Evolutionary conservation across 2,888 invertebrate species (phyloP), one percentile per base, ranked within the genome.

Genomic region (Odontomyia ornata): DNA sequence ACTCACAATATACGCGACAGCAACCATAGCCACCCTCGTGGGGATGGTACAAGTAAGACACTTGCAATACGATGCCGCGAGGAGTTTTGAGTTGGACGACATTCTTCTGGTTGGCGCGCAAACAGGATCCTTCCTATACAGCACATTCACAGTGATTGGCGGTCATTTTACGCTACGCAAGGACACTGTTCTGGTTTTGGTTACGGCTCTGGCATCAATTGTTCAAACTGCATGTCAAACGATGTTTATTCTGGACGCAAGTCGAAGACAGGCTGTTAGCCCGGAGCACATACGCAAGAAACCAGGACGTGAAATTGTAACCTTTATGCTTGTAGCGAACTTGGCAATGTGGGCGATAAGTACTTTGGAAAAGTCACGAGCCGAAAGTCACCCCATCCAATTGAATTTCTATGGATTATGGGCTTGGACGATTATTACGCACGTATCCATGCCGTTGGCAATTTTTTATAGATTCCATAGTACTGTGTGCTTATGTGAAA

Each of bases 401-500:
- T 87, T 96, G 80, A 93, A 95, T 83, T 97, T 97, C 87, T 97
- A 96, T 83, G 96, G 96, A 0, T 88, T 95, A 52, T 96, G 96
- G 96, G 96, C 96, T 43, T 97, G 97, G 97, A 96, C 96, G 15
- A 96, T 97, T 79, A 96, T 97, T 79, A 96, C 95, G 0, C 96
- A 97, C 84, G 95, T 97, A 1, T 95, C 95, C 0, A 96, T 96
- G 93, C 97, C 97, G 0, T 83, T 93, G 82, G 96, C 96, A 0
- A 97, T 97, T 79, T 97, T 97, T 88, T 97, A 96, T 87, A 90
- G 97, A 78, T 97, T 97, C 87, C 97, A 97, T 85, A 96, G 96
- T 60, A 96, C 97, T 0, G 97, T 98, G 1, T 97, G 97, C 84
- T 89, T 98, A 77, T 97, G 97, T 86, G 97, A 97, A 87, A 96